Conservation (phyloP, 2,888 invertebrate species). For the Drosophila suboccidentalis region DNA sequence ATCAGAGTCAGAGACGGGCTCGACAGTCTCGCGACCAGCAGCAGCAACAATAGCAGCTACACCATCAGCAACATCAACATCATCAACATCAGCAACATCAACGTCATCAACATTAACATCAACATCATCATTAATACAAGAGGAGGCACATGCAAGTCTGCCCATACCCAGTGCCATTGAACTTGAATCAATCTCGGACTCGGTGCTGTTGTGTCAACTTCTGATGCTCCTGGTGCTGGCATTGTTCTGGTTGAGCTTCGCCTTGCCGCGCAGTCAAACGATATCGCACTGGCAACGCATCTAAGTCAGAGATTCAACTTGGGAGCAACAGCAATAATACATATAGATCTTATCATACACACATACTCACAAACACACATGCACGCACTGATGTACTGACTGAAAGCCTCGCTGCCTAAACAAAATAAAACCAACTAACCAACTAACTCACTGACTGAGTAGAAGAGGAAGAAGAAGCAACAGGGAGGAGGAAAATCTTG, state of each 20-base stretch:
- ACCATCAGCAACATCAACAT: neutral
- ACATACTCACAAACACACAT: constrained; percentile 19
- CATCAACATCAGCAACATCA: neutral
- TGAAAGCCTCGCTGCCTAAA: constrained; percentile 79
- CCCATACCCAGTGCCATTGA: constrained; percentile 31
- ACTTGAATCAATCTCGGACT: constrained; percentile 48
- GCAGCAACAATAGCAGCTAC: neutral
- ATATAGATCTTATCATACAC: neutral
- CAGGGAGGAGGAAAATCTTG: neutral
- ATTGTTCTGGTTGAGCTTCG: constrained; percentile 50
- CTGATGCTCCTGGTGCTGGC: constrained; percentile 41
- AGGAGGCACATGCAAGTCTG: constrained; percentile 5
- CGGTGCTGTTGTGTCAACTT: constrained; percentile 44
- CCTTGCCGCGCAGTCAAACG: constrained; percentile 36
- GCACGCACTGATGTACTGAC: constrained; percentile 76
- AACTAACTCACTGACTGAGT: constrained; percentile 80
- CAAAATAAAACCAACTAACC: constrained; percentile 16
- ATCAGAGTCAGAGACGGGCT: constrained; percentile 9
- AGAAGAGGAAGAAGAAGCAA: constrained; percentile 26
- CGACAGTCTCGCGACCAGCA: neutral
- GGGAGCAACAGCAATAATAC: constrained; percentile 14
- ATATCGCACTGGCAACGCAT: constrained; percentile 52
- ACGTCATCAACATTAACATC: neutral
- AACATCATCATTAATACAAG: neutral
- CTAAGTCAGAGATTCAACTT: constrained; percentile 17